phyloP scores from a whole-genome alignment of 92 coral and sea anemone species.

The Porites rus region DNA sequence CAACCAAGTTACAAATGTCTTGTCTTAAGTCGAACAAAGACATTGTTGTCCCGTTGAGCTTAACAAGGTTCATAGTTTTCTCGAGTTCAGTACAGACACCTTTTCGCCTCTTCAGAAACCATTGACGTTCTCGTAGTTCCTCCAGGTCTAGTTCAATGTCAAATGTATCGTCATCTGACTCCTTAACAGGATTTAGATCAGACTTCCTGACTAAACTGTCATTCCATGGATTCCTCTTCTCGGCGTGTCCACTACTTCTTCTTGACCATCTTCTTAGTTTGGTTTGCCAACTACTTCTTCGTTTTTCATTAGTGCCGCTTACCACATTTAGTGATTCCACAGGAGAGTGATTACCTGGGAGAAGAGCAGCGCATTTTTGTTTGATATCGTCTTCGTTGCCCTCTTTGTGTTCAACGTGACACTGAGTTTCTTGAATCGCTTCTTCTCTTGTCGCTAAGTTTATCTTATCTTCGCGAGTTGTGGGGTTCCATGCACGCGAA shows the following conservation, averaged over 20 bases:
- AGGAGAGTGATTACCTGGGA: not conserved
- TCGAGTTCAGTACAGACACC: not conserved
- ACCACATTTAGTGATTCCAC: not conserved
- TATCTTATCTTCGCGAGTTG: not conserved
- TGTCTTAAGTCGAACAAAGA: not conserved
- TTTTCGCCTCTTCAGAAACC: not conserved
- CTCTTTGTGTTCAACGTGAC: not conserved
- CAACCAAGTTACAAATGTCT: not conserved
- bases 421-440: not conserved
- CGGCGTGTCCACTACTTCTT: not conserved
- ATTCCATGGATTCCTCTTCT: not conserved
- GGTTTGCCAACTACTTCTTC: not conserved
- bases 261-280: not conserved
- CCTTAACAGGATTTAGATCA: not conserved
- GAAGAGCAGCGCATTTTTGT: not conserved
- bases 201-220: not conserved
- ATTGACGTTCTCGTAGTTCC: not conserved
- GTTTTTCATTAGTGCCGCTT: not conserved
- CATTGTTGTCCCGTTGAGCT: not conserved
- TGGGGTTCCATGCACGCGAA: not conserved
- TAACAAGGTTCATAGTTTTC: constrained; percentile 6
- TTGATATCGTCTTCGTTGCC: not conserved
- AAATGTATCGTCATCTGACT: not conserved
- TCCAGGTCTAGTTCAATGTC: not conserved
- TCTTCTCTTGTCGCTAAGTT: not conserved